Conservation (phyloP, 92 coral and sea anemone genomes). For the Chrysogorgia sp. region DNA sequence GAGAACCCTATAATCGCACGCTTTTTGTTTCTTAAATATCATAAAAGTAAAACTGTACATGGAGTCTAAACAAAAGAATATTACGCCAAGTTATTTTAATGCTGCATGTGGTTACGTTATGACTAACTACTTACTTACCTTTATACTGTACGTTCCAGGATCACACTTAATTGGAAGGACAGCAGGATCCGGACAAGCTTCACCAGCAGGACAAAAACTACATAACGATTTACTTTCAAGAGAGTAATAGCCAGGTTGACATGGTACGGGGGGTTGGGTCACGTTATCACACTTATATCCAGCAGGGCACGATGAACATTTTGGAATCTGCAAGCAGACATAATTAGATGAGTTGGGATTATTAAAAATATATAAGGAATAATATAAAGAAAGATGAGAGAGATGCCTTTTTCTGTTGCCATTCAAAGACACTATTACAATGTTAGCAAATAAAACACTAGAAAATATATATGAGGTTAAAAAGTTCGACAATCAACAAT, state of each 20-base stretch:
- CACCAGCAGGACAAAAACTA: constrained; percentile 74
- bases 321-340: constrained; percentile 62
- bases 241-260: constrained; percentile 80
- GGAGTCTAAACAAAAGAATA: too few relatives aligned
- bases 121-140: constrained; percentile 38
- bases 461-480: too few relatives aligned
- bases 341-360: background rate
- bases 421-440: too few relatives aligned
- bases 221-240: constrained; percentile 73
- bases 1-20: too few relatives aligned
- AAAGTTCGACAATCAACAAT: too few relatives aligned
- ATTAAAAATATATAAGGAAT: background rate
- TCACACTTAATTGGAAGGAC: constrained; percentile 74
- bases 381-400: background rate
- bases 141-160: constrained; percentile 75
- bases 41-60: too few relatives aligned
- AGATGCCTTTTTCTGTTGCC: too few relatives aligned
- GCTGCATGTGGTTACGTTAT: too few relatives aligned
- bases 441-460: too few relatives aligned
- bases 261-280: constrained; percentile 90
- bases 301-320: constrained; percentile 91
- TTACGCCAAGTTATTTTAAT: too few relatives aligned
- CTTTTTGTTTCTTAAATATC: too few relatives aligned
- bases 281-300: constrained; percentile 88
- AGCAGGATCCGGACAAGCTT: constrained; percentile 91